A percentile compares a stretch with the other conserved stretches of the same genome.
phyloP scores from a whole-genome alignment of 2,113 vertebrate species.

The Stigmatopora nigra region DNA sequence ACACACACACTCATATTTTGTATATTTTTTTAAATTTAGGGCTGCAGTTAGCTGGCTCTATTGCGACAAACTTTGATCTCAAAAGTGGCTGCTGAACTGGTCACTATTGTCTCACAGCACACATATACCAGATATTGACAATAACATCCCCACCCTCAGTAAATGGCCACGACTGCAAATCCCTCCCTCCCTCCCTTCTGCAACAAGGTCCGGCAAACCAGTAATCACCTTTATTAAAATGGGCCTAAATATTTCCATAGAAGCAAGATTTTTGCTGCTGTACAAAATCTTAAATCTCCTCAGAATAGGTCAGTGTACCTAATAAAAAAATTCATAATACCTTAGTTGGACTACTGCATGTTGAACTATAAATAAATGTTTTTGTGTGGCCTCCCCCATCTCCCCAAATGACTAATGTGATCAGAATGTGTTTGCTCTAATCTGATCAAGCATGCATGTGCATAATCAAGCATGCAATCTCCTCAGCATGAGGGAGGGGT shows the following conservation, averaged over 20 bases:
- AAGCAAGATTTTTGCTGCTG: too few species aligned
- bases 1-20: too few species aligned
- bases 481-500: slow-evolving; percentile 16
- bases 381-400: neutral
- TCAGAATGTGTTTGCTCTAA: slow-evolving; percentile 1
- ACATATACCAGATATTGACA: too few species aligned
- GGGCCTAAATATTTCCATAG: too few species aligned
- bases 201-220: neutral
- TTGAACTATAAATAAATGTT: neutral
- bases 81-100: too few species aligned
- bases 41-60: too few species aligned
- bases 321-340: neutral
- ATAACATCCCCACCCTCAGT: too few species aligned
- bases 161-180: too few species aligned
- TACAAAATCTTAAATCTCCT: neutral
- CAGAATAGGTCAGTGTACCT: neutral
- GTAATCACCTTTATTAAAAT: too few species aligned
- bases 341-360: neutral
- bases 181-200: neutral
- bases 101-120: too few species aligned
- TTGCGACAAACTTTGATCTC: too few species aligned
- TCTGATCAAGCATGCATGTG: slow-evolving; percentile 10
- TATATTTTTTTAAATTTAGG: neutral
- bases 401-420: slow-evolving; percentile 2
- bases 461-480: slow-evolving; percentile 5